Evolutionary conservation across 2,888 invertebrate species (phyloP).

Genomic region (Caenorhabditis drosophilae): DNA sequence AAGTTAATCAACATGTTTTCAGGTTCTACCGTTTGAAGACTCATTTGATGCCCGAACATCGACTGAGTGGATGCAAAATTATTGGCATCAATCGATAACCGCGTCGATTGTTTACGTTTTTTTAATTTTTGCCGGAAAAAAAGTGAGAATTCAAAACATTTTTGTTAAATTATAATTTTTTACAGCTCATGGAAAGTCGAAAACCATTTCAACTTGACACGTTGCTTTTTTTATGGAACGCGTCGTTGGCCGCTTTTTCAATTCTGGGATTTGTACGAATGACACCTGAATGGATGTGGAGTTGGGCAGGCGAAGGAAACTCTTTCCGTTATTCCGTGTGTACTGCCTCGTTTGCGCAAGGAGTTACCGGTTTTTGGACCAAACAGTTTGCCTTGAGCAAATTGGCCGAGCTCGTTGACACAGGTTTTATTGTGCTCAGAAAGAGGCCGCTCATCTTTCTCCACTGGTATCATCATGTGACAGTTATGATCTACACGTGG

Average conservation of each 20-base stretch:
- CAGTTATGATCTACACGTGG: constrained; percentile 73
- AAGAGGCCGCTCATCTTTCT: constrained; percentile 73
- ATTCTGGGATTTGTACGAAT: constrained; percentile 82
- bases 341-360: constrained; percentile 74
- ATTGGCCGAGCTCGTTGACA: constrained; percentile 81
- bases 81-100: constrained; percentile 77
- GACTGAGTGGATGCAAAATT: constrained; percentile 83
- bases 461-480: constrained; percentile 74
- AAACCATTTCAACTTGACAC: constrained; percentile 87
- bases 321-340: constrained; percentile 90
- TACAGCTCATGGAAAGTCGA: constrained; percentile 82
- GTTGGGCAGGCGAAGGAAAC: constrained; percentile 49
- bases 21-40: constrained; percentile 89
- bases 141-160: constrained; percentile 72
- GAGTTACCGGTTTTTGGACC: constrained; percentile 95
- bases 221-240: constrained; percentile 89
- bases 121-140: constrained; percentile 89
- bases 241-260: constrained; percentile 87
- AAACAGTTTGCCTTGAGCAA: constrained; percentile 85
- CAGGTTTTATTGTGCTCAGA: constrained; percentile 71
- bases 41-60: constrained; percentile 88
- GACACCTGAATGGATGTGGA: constrained; percentile 81
- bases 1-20: too few relatives aligned
- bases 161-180: too few relatives aligned
- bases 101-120: constrained; percentile 86